Evolutionary conservation across 2,888 invertebrate genomes (phyloP), one percentile per base, ranked within the genome.

Genomic region (Deilephila porcellus): DNA sequence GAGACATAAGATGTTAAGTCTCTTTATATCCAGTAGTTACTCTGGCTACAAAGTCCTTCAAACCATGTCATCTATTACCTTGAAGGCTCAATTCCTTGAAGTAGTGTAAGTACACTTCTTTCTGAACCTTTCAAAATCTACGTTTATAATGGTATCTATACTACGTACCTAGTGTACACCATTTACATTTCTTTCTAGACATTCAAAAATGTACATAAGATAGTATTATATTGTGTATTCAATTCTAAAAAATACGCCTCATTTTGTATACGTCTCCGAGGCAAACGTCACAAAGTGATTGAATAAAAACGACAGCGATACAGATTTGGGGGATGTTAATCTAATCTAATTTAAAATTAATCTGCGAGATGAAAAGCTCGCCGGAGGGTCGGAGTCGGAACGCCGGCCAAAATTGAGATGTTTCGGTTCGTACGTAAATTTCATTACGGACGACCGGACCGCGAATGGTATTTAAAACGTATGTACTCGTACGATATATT

Each of bases 291-390:
- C 77, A 82, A 79, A 79, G 71, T 77, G 82, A 87, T 85, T 81
- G 82, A 86, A 87, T 85, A 86, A 88, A 88, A 89, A 89, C 82
- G 86, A 80, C 84, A 83, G 82, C 84, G 81, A 85, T 85, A 88
- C 85, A 85, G 83, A 88, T 86, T 88, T 83, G 82, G 82, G 82
- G 83, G 85, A 89, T 86, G 86, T 86, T 90, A 90, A 91, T 91
- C 87, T 90, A 88, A 91, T 91, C 88, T 89, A 90, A 92, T 91
- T 91, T 89, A 88, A 91, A 92, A 91, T 90, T 91, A 91, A 91
- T 91, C 90, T 89, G 80, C 76, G 82, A 88, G 88, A 90, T 90
- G 91, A 90, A 91, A 90, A 90, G 90, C 81, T 76, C 77, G 83
- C 80, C 80, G 74, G 79, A 82, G 85, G 82, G 82, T 79, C 81